phyloP scores from a whole-genome alignment of 1,140 invertebrate genomes.

The Apis laboriosa region DNA sequence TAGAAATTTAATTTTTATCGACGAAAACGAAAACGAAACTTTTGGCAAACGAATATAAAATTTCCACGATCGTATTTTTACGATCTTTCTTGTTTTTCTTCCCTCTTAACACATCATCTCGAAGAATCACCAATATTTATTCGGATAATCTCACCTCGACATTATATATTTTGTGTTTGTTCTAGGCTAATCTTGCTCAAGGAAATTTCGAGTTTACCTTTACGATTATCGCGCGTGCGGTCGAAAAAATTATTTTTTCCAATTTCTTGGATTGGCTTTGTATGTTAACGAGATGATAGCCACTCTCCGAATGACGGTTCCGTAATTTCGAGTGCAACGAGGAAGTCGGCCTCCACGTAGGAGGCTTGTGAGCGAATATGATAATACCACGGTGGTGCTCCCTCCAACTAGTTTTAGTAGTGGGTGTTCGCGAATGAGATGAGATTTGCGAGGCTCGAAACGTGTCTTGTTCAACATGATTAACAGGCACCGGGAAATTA shows the following conservation, averaged over 20 bases:
- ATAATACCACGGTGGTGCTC: not conserved
- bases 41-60: too few species aligned
- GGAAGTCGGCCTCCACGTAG: slow-evolving; percentile 7
- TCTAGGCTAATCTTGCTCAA: not conserved
- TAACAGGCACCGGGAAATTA: slow-evolving; percentile 16
- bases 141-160: too few species aligned
- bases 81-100: too few species aligned
- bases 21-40: too few species aligned
- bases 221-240: not conserved
- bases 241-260: too few species aligned
- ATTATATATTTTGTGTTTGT: too few species aligned
- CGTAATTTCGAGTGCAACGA: slow-evolving; percentile 24
- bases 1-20: too few species aligned
- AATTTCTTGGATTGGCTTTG: not conserved
- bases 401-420: not conserved
- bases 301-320: not conserved
- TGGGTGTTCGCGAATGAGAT: slow-evolving; percentile 18
- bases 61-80: too few species aligned
- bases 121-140: too few species aligned
- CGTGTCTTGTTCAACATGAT: not conserved
- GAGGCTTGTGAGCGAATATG: slow-evolving; percentile 24
- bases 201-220: not conserved
- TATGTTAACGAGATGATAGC: slow-evolving; percentile 21
- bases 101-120: not conserved
- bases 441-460: slow-evolving; percentile 2